These are phyloP conservation scores for Aspidapion aeneum DNA, from an alignment of 2,888 invertebrate genomes.

Conservation along the genomic window DNA sequence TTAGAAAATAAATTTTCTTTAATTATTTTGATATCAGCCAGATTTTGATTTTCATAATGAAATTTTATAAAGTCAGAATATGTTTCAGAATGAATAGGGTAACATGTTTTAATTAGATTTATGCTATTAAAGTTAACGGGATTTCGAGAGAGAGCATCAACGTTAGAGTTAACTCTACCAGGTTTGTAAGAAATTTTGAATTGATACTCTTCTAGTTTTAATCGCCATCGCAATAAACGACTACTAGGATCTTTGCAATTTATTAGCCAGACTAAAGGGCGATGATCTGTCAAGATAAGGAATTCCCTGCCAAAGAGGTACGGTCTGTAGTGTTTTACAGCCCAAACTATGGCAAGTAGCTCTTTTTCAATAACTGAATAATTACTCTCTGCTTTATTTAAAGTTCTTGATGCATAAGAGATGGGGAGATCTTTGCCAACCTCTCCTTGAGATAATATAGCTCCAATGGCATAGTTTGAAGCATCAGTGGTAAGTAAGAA, in stretches of 20 bases:
- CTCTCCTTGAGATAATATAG: conserved; percentile 21
- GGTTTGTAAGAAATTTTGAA: conserved; percentile 25
- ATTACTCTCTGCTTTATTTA: conserved; percentile 26
- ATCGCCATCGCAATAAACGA: conserved; percentile 31
- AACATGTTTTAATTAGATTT: too few species aligned
- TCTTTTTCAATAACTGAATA: conserved; percentile 34
- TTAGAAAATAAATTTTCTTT: conserved; percentile 4
- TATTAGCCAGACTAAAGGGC: conserved; percentile 28
- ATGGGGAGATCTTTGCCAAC: conserved; percentile 18
- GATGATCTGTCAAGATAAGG: conserved; percentile 33
- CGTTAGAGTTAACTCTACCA: neutral
- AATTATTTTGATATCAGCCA: neutral
- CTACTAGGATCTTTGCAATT: too few species aligned
- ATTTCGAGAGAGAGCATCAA: neutral
- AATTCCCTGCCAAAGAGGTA: conserved; percentile 38
- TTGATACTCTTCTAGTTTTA: conserved; percentile 31
- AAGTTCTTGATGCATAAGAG: conserved; percentile 11
- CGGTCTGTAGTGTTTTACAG: conserved; percentile 27
- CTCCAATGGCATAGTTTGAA: conserved; percentile 17
- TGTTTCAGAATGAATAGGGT: neutral
- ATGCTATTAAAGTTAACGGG: too few species aligned
- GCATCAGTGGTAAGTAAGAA: conserved; percentile 22
- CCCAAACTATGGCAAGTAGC: neutral
- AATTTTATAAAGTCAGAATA: neutral
- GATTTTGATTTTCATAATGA: conserved; percentile 2